phyloP scores from a whole-genome alignment of 2,888 invertebrate species.

The Molorchus minor region DNA sequence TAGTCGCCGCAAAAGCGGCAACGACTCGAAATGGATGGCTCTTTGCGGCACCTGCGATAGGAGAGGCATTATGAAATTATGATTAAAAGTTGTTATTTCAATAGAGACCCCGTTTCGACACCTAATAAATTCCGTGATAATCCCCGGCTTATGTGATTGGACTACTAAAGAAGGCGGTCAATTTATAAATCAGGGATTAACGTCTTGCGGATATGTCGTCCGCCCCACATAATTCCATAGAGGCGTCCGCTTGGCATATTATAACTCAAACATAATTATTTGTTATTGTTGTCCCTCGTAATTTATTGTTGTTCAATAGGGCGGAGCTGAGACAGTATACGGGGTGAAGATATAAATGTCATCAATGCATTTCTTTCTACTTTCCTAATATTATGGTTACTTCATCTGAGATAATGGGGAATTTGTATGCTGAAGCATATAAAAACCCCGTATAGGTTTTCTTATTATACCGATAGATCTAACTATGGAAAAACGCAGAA shows the following conservation, averaged over 20 bases:
- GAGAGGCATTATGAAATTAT: slow-evolving; percentile 15
- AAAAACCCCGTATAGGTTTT: no score
- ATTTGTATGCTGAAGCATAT: no score
- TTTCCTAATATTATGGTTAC: no score
- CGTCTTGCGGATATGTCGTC: slow-evolving; percentile 15
- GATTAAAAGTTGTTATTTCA: slow-evolving; percentile 28
- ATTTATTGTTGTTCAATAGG: slow-evolving; percentile 14
- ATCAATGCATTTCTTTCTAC: no score
- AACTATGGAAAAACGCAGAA: no score
- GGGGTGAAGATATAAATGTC: background rate
- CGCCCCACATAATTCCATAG: slow-evolving; percentile 19
- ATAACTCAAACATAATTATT: slow-evolving; percentile 35
- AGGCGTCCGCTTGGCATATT: slow-evolving; percentile 19
- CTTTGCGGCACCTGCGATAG: slow-evolving; percentile 12
- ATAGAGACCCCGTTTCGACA: slow-evolving; percentile 40
- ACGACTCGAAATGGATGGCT: slow-evolving; percentile 3
- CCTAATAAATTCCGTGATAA: slow-evolving; percentile 42
- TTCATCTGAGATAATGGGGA: no score
- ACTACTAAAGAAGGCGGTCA: slow-evolving; percentile 36
- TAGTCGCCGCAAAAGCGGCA: slow-evolving; percentile 1
- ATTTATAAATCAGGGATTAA: slow-evolving; percentile 46
- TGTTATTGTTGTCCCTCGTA: slow-evolving; percentile 31
- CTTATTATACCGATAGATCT: no score
- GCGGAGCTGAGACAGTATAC: background rate
- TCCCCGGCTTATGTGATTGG: slow-evolving; percentile 33